A percentile compares a stretch with the other conserved stretches of the same genome.
Conservation (phyloP, 1,140 invertebrate genomes). For the Drosophila quadrilineata region DNA sequence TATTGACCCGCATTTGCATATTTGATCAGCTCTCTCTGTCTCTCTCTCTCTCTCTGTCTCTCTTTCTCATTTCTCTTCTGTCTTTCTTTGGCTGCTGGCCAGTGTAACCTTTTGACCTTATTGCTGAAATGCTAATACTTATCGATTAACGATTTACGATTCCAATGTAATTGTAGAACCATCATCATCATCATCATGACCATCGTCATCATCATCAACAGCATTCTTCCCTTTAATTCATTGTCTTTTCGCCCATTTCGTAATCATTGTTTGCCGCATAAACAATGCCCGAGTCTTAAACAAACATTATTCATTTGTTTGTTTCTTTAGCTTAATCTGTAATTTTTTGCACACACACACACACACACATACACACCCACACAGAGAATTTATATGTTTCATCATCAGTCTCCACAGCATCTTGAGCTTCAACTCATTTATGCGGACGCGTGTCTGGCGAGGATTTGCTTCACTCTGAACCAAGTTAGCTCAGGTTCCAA, state of each 20-base stretch:
- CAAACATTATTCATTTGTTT: not conserved
- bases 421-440: constrained; percentile 6
- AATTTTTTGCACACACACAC: not conserved
- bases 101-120: not conserved
- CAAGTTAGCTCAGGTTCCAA: constrained; percentile 20
- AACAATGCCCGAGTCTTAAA: not conserved
- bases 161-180: no score
- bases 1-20: constrained; percentile 46
- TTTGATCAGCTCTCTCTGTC: constrained; percentile 33
- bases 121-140: not conserved
- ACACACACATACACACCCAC: not conserved
- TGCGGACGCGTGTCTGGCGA: constrained; percentile 1
- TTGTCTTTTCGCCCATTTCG: not conserved
- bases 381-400: constrained; percentile 1
- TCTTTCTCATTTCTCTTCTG: constrained; percentile 60
- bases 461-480: not conserved
- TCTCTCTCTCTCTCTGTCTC: constrained; percentile 25
- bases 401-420: not conserved
- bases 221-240: constrained; percentile 3
- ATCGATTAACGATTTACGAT: constrained; percentile 7
- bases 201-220: not conserved
- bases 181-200: not conserved
- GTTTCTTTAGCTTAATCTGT: constrained; percentile 1
- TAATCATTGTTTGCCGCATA: not conserved
- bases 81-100: constrained; percentile 57